phyloP scores from a whole-genome alignment of 2,797 vertebrate species.

The Sebastes oblongus region DNA sequence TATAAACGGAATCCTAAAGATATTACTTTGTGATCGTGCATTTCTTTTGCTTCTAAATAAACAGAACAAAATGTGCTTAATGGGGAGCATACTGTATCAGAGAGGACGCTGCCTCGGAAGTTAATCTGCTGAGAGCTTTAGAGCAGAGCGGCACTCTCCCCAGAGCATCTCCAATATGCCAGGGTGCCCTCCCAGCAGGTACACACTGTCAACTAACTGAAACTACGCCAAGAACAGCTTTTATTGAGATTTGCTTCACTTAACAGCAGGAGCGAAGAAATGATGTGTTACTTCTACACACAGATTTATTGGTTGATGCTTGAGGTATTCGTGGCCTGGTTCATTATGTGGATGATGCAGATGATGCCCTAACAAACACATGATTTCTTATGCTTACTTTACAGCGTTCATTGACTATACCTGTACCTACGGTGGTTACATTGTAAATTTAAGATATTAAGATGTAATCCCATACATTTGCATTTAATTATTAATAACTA shows the following conservation, averaged over 20 bases:
- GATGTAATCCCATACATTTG: not conserved
- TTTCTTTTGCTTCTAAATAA: not conserved
- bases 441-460: not conserved
- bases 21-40: not conserved
- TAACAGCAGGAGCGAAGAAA: slow-evolving; percentile 17
- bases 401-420: not conserved
- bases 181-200: not conserved
- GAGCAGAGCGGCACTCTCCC: slow-evolving; percentile 4
- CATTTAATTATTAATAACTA: not conserved
- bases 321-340: not conserved
- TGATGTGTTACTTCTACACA: not conserved
- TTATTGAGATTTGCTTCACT: slow-evolving; percentile 33
- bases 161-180: not conserved
- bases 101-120: not conserved
- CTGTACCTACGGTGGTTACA: too few relatives aligned
- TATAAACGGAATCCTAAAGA: not conserved
- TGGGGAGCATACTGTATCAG: not conserved
- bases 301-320: slow-evolving; percentile 21
- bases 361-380: too few relatives aligned
- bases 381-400: not conserved
- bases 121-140: slow-evolving; percentile 28
- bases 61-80: not conserved
- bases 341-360: not conserved
- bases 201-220: slow-evolving; percentile 7
- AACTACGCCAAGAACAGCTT: slow-evolving; percentile 5